Conservation (phyloP, 2,797 vertebrate genomes). For the Sebastes miniatus region DNA sequence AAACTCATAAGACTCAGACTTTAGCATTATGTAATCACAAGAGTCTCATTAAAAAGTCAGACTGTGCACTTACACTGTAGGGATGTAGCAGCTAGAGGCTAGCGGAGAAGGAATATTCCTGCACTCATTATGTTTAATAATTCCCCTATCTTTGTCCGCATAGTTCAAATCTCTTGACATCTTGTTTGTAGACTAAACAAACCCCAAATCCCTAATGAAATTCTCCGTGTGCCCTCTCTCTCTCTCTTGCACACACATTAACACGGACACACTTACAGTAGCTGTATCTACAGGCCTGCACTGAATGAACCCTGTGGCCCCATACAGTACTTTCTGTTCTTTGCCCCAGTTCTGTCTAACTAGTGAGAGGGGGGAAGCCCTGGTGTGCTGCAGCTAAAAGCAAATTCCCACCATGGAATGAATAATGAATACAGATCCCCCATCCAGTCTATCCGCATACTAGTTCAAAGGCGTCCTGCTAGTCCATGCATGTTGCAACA, state of each 20-base stretch:
- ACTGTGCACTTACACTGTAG: not conserved
- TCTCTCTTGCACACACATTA: not conserved
- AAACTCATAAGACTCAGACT: conserved; percentile 4
- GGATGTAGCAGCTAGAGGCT: conserved; percentile 13
- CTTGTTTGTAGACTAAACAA: conserved; percentile 10
- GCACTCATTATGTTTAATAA: conserved; percentile 33
- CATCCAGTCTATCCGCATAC: conserved; percentile 49
- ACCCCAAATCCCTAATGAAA: not conserved
- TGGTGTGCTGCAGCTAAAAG: conserved; percentile 70
- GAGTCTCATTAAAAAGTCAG: conserved; percentile 44
- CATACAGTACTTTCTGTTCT: conserved; percentile 24
- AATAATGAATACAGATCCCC: conserved; percentile 77
- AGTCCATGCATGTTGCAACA: conserved; percentile 65
- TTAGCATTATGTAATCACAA: conserved; percentile 23
- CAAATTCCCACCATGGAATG: conserved; percentile 56
- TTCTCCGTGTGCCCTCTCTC: not conserved
- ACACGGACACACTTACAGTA: not conserved
- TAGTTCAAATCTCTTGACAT: conserved; percentile 23
- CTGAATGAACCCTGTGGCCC: conserved; percentile 2
- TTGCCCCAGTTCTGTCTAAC: conserved; percentile 62
- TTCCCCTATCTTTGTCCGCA: not conserved
- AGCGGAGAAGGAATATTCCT: not conserved
- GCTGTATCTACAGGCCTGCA: not conserved
- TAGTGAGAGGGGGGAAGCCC: conserved; percentile 62
- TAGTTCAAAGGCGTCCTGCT: conserved; percentile 71